A percentile compares a stretch with the other conserved stretches of the same genome.
Evolutionary conservation across 2,888 invertebrate genomes (phyloP).

Genomic region (Patella ulyssiponensis): DNA sequence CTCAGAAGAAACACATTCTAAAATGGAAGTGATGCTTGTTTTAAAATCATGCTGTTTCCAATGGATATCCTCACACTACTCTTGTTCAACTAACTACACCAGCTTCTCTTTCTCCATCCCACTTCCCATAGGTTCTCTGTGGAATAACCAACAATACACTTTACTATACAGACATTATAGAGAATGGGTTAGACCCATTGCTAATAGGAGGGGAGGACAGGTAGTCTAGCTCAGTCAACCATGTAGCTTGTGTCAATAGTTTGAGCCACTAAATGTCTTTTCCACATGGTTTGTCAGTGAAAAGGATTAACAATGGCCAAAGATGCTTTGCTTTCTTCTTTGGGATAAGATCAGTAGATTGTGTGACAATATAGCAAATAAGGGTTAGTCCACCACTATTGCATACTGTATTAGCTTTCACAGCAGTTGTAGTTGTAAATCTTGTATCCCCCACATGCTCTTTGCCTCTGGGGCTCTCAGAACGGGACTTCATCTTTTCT

Average conservation of each 20-base stretch:
- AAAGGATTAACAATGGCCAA: not conserved
- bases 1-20: too few species aligned
- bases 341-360: too few species aligned
- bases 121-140: conserved; percentile 3
- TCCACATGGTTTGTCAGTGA: not conserved
- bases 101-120: not conserved
- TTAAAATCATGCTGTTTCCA: too few species aligned
- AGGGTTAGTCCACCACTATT: not conserved
- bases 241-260: not conserved
- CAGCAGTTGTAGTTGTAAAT: not conserved
- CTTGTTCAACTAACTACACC: too few species aligned
- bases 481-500: not conserved
- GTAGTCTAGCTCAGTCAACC: not conserved
- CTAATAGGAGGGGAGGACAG: not conserved
- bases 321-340: not conserved
- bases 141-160: conserved; percentile 11
- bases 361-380: too few species aligned
- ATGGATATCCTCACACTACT: too few species aligned
- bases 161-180: not conserved
- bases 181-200: not conserved
- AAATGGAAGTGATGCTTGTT: too few species aligned
- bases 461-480: not conserved
- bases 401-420: not conserved
- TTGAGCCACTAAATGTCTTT: not conserved
- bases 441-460: not conserved